Conservation (phyloP, 1,140 invertebrate genomes). For the Papilio helenus region DNA sequence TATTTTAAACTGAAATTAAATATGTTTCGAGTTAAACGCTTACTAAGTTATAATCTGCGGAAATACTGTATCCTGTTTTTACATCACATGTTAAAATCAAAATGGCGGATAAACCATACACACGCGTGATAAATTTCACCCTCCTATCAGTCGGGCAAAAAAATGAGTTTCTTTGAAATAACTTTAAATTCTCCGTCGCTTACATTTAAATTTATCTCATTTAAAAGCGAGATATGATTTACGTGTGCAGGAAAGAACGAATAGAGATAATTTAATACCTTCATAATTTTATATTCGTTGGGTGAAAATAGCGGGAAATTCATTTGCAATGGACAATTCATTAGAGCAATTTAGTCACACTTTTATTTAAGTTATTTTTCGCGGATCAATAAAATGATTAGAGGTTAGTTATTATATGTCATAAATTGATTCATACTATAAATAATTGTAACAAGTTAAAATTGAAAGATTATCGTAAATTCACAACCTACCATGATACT, state of each 20-base stretch:
- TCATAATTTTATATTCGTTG: slow-evolving; percentile 11
- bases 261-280: slow-evolving; percentile 6
- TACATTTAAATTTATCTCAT: slow-evolving; percentile 9
- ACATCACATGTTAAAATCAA: too few species aligned
- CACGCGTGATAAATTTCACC: background rate
- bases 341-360: background rate
- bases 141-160: background rate
- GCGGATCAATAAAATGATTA: too few species aligned
- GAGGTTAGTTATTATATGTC: too few species aligned
- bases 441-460: too few species aligned
- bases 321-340: background rate
- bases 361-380: too few species aligned
- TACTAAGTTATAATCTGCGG: too few species aligned
- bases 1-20: too few species aligned
- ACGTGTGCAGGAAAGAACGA: slow-evolving; percentile 2
- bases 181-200: background rate
- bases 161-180: background rate
- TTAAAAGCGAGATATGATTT: slow-evolving; percentile 13
- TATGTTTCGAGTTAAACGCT: too few species aligned
- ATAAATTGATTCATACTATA: too few species aligned
- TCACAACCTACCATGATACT: too few species aligned
- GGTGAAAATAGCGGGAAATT: background rate
- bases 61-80: too few species aligned
- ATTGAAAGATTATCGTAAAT: too few species aligned
- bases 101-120: background rate